A percentile compares a stretch with the other conserved stretches of the same genome.
phyloP scores from a whole-genome alignment of 2,113 vertebrate genomes.

The Eulacestoma nigropectus region DNA sequence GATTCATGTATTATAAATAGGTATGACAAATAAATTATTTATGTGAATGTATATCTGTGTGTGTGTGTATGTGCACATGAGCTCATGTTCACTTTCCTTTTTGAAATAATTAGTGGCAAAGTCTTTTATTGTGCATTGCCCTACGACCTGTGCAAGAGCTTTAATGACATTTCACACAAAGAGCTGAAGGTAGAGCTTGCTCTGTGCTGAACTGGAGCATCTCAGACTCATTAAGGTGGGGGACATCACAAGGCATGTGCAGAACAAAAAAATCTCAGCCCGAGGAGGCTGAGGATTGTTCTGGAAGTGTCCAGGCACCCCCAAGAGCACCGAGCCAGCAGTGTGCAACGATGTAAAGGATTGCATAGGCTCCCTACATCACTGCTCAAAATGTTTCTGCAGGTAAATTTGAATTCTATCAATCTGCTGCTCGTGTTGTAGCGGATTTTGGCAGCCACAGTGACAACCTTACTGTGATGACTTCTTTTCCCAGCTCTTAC shows the following conservation, averaged over 20 bases:
- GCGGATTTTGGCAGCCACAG: background rate
- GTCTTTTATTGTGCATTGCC: background rate
- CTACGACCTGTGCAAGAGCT: constrained; percentile 37
- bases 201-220: background rate
- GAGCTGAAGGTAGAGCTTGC: background rate
- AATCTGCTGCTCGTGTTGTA: background rate
- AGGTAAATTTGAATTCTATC: background rate
- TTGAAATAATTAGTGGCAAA: constrained; percentile 61
- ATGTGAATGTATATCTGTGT: constrained; percentile 33
- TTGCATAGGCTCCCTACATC: background rate
- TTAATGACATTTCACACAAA: constrained; percentile 29
- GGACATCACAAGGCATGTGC: background rate
- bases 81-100: constrained; percentile 1
- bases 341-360: rapidly evolving
- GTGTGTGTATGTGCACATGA: background rate
- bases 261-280: background rate
- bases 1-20: constrained; percentile 76
- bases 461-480: background rate
- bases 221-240: background rate
- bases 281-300: background rate
- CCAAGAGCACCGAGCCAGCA: background rate
- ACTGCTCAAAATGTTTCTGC: background rate
- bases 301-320: background rate
- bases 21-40: constrained; percentile 73
- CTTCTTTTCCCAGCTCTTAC: background rate